phyloP scores from a whole-genome alignment of 2,888 invertebrate genomes.

The Drosophila limbata region DNA sequence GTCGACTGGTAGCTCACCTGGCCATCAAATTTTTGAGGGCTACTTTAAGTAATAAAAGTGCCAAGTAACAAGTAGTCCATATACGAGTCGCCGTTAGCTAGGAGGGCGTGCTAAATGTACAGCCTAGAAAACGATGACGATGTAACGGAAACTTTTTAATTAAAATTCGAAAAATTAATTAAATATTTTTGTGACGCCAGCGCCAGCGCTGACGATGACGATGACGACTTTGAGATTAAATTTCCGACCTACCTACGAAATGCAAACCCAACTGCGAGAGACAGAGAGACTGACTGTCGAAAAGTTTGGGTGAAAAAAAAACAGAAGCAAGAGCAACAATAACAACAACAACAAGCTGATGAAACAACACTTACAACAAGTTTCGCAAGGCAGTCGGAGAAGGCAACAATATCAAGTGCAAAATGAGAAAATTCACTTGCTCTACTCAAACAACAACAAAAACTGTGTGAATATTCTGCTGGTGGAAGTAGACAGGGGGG shows the following conservation, averaged over 20 bases:
- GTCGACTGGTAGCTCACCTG: slow-evolving; percentile 63
- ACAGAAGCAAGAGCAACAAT: slow-evolving; percentile 37
- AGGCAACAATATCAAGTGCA: slow-evolving; percentile 78
- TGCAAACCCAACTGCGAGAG: slow-evolving; percentile 59
- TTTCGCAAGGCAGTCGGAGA: slow-evolving; percentile 42
- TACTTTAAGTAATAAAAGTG: slow-evolving; percentile 71
- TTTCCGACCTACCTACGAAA: slow-evolving; percentile 80
- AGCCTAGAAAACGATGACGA: slow-evolving; percentile 62
- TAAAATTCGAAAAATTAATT: slow-evolving; percentile 82
- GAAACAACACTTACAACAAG: slow-evolving; percentile 37
- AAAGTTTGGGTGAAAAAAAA: slow-evolving; percentile 56
- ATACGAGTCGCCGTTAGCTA: slow-evolving; percentile 3
- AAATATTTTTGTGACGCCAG: slow-evolving; percentile 79
- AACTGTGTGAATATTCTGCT: slow-evolving; percentile 27
- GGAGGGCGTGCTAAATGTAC: slow-evolving; percentile 3
- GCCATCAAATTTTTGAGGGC: slow-evolving; percentile 58
- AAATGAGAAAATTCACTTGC: slow-evolving; percentile 81
- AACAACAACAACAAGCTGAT: slow-evolving; percentile 27
- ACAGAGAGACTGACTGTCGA: slow-evolving; percentile 47
- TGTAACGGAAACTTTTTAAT: slow-evolving; percentile 79
- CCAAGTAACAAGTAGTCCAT: slow-evolving; percentile 50
- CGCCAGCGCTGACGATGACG: slow-evolving; percentile 62
- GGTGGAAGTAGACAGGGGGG: background rate
- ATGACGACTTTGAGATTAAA: slow-evolving; percentile 81
- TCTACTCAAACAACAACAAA: slow-evolving; percentile 40